Conservation (phyloP, 2,113 vertebrate genomes). For the Sula dactylatra region DNA sequence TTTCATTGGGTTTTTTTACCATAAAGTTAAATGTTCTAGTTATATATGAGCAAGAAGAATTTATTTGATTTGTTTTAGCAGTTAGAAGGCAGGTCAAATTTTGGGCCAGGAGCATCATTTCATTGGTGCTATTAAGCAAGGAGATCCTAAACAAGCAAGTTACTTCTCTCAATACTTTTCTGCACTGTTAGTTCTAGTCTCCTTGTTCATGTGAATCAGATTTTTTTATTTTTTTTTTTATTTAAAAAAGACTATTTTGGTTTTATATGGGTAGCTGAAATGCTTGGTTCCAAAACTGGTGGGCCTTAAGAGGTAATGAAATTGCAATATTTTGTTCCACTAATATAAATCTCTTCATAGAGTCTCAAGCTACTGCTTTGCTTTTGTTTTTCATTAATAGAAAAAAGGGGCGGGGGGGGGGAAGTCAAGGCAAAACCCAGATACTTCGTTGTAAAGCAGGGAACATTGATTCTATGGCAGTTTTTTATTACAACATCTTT, state of each 20-base stretch:
- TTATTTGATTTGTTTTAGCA: not conserved
- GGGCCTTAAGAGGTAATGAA: not conserved
- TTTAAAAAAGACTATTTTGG: not conserved
- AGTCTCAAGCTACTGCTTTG: not conserved
- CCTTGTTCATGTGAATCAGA: not conserved
- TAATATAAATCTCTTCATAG: not conserved
- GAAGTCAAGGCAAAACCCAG: not conserved
- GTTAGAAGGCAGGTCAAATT: not conserved
- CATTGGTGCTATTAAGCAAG: not conserved
- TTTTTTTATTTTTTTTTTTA: not conserved
- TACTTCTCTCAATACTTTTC: not conserved
- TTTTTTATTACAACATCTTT: constrained; percentile 2
- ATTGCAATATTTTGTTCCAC: not conserved
- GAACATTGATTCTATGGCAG: not conserved
- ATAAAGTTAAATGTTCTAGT: not conserved
- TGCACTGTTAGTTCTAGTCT: not conserved
- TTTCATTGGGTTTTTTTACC: not conserved
- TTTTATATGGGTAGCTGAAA: not conserved
- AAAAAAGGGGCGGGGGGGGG: not conserved
- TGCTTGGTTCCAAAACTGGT: not conserved
- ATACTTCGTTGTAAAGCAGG: not conserved
- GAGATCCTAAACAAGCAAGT: not conserved
- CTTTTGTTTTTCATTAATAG: not conserved
- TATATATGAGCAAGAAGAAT: not conserved
- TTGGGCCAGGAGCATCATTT: not conserved